Evolutionary conservation across 2,113 vertebrate genomes (phyloP), one percentile per base, ranked within the genome.

Genomic region (Pelecanus crispus): DNA sequence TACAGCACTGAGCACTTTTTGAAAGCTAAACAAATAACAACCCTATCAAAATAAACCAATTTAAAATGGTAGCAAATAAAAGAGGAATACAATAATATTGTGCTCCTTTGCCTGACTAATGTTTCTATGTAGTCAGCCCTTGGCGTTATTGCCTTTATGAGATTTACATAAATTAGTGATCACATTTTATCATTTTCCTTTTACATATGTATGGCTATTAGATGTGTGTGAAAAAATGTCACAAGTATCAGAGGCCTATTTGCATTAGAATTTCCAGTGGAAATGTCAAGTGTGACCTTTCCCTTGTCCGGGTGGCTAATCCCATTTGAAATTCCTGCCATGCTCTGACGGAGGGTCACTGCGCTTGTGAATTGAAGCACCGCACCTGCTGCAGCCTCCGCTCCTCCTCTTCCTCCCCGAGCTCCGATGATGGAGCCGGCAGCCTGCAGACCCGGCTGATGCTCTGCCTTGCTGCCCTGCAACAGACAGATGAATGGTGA

Each of bases 231-330:
- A 95, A 97, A 96, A 98, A 98, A 97, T 94, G 96, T 90, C 91
- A 66, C 44, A 80, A 95, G 94, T 95, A 96, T 95, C 97, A 97
- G 93, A 95, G 91, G 66, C 96, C 94, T 98, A 96, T 98, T 97
- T 98, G 98, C 96, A 97, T 98, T 98, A 98, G 97, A 97, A 98
- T 98, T 98, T 98, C 97, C 97, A 98, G 97, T 98, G 98, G 98
- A 98, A 98, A 98, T 98, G 98, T 97, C 97, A 97, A 98, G 97
- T 97, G 94, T 98, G 98, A 98, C 98, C 98, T 98, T 97, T 98
- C 96, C 83, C 97, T 98, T 98, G 98, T 98, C 91, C 19, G 97
- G 95, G 97, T 98, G 98, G 98, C 95, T 98, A 98, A 98, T 98
- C 98, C 97, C 97, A 97, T 98, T 98, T 98, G 95, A 97, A 98